Evolutionary conservation across 2,113 vertebrate species (phyloP).

Genomic region (Sarotherodon lohbergeri): DNA sequence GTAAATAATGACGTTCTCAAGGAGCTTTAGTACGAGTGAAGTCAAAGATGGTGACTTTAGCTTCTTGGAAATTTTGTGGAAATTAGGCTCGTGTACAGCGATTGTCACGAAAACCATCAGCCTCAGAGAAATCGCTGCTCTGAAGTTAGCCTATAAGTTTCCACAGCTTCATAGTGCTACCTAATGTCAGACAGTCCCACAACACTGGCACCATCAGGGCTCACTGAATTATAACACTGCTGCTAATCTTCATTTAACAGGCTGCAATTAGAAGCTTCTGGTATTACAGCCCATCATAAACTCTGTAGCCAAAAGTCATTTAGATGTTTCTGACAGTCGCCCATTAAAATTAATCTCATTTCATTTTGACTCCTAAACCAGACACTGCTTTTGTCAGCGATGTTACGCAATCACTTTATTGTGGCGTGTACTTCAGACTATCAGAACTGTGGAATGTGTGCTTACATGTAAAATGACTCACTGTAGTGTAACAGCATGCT

Average conservation of each 20-base stretch:
- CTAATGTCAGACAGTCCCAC: neutral
- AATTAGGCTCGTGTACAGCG: neutral
- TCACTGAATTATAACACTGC: accelerated
- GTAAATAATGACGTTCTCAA: neutral
- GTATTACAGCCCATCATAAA: neutral
- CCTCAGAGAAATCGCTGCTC: accelerated
- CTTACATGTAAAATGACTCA: neutral
- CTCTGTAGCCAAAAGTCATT: neutral
- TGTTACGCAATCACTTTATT: neutral
- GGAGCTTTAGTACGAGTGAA: neutral
- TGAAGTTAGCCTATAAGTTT: neutral
- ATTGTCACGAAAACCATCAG: accelerated
- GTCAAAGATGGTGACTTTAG: neutral
- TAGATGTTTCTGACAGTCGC: neutral
- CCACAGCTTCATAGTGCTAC: neutral
- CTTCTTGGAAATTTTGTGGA: neutral
- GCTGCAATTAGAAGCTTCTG: neutral
- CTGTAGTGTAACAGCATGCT: neutral
- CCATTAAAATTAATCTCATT: accelerated
- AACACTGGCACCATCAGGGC: neutral
- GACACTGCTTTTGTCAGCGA: neutral
- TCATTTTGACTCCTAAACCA: neutral
- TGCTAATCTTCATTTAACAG: neutral
- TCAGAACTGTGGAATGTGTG: neutral
- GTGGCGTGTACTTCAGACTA: neutral